Evolutionary conservation across 1,140 invertebrate species (phyloP), one percentile per base, ranked within the genome.

Genomic region (Lepidurus packardi): DNA sequence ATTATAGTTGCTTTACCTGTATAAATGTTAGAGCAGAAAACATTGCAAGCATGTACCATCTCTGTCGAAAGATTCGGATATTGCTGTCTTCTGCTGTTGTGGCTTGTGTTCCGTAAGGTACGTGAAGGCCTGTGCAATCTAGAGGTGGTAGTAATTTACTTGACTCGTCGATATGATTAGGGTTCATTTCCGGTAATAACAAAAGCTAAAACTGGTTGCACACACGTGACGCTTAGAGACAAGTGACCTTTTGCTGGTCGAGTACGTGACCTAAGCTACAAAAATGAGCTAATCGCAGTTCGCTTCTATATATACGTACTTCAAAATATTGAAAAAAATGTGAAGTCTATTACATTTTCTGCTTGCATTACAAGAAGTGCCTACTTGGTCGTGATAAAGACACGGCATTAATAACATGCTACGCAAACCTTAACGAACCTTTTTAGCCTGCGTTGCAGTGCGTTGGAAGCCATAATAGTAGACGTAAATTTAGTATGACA

Each of bases 1-100:
- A 65, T 78, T 13, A 24, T 21, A 34, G 6, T 41, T 13, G 13
- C n/a, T 6, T 43, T 75, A 44, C 78, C 78, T 78, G 78, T 45
- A 78, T 74, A 45, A 78, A 78, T 21, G 78, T 75, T 44, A 78
- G 25, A 21, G 47, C 41, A 24, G 78, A 78, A 73, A 78, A 78
- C 1, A 78, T 21, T 16, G 21, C 73, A 10, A 78, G 53, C 7
- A 78, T 78, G 43, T 74, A 78, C 78, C 78, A 78, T 74, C 78
- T 41, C 75, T 74, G 25, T 13, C 73, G 65, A 24, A 75, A 78
- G 1, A 78, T 45, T 74, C 42, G 41, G 43, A 78, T 65, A 65
- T 21, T 16, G 21, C 53, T 65, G 21, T 21, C 13, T 65, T 65
- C 53, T 9, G 13, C 47, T n/a, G 1, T 65, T n/a, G 53, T 2